Evolutionary conservation across 2,113 vertebrate genomes (phyloP), one percentile per base, ranked within the genome.

Genomic region (Gopherus evgoodei): DNA sequence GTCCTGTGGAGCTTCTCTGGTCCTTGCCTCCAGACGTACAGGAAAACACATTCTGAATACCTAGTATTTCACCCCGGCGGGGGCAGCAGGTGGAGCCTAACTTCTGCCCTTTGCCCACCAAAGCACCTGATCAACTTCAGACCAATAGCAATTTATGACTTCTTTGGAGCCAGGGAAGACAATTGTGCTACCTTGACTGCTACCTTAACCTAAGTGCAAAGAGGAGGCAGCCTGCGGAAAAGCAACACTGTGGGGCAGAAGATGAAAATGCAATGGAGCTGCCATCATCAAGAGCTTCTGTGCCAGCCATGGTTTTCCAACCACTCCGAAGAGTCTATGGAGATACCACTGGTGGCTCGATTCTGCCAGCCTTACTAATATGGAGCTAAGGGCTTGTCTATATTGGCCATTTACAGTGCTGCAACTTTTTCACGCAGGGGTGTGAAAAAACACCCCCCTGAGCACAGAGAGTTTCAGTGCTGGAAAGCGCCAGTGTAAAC

Each of bases 321-420:
- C 78, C 53, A 0, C 62, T 87, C 75, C 86, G 50, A 72, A 89
- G 62, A 2, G 6, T 6, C 65, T 53, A 1, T 12, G 49, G 42
- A 84, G 94, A 84, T 91, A n/a, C 65, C 49, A 11, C 57, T 47
- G 3, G 89, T 93, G 57, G 62, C 93, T 95, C 88, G 56, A 81
- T 50, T n/a, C 85, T 93, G 90, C 87, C 89, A 95, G 91, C 54
- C 35, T 69, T 21, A 19, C 35, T 21, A 69, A 38, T 8, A n/a
- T 81, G 91, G 44, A 86, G 38, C 12, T 83, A 16, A 53, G 52
- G 52, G 16, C 52, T 53, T 19, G 52, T 53, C 52, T 53, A 53
- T 6, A 53, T 17, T 53, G 52, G 52, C 52, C 19, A 53, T 53
- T 53, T 7, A 53, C 52, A 53, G 52, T 2, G 16, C 52, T 53